These are phyloP conservation scores for Megathymus violae DNA, from an alignment of 1,140 invertebrate genomes.

Conservation along the genomic window DNA sequence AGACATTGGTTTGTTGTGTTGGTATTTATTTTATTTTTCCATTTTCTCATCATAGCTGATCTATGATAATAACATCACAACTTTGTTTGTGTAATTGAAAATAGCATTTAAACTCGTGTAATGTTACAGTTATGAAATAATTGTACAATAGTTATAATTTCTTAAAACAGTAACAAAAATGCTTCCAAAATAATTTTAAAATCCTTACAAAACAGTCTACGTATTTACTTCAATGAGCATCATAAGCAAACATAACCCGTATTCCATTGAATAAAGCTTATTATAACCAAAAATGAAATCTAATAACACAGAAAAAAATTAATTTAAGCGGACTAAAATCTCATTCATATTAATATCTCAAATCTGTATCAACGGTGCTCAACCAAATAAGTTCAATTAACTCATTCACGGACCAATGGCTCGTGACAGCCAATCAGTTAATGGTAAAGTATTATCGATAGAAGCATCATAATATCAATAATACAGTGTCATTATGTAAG, in stretches of 20 bases:
- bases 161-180: too few relatives aligned
- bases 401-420: constrained; percentile 12
- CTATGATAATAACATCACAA: too few relatives aligned
- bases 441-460: constrained; percentile 17
- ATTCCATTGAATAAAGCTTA: too few relatives aligned
- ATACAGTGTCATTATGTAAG: neutral
- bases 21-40: too few relatives aligned
- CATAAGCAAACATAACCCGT: too few relatives aligned
- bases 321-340: neutral
- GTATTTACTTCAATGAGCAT: too few relatives aligned
- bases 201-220: too few relatives aligned
- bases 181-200: too few relatives aligned
- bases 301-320: neutral
- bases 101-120: neutral
- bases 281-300: neutral
- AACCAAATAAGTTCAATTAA: constrained; percentile 22
- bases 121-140: neutral
- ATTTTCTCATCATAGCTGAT: too few relatives aligned
- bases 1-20: too few relatives aligned
- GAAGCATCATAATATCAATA: neutral
- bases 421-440: constrained; percentile 20
- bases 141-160: too few relatives aligned
- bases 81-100: too few relatives aligned
- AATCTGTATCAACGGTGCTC: constrained; percentile 11
- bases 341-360: constrained; percentile 22